phyloP scores from a whole-genome alignment of 2,888 invertebrate species.

The Diogma glabrata region DNA sequence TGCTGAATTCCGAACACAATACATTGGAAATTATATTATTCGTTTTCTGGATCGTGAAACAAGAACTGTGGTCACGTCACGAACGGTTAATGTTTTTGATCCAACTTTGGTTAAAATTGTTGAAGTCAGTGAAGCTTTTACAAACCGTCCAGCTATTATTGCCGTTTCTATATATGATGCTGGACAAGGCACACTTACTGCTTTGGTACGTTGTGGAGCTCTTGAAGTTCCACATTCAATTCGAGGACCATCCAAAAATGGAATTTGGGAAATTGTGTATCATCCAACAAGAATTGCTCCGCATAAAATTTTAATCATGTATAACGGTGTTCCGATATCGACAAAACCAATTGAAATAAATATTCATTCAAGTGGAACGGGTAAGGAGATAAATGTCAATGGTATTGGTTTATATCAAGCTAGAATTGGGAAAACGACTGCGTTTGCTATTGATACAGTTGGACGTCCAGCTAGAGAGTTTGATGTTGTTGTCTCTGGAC shows the following conservation, averaged over 20 bases:
- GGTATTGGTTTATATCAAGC: conserved; percentile 80
- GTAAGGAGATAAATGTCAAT: conserved; percentile 58
- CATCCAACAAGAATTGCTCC: conserved; percentile 80
- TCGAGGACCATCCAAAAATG: conserved; percentile 54
- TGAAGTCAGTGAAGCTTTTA: conserved; percentile 64
- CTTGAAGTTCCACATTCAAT: conserved; percentile 72
- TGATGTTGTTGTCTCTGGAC: conserved; percentile 80
- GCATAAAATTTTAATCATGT: conserved; percentile 73
- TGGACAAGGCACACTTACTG: conserved; percentile 73
- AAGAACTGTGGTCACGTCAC: conserved; percentile 48
- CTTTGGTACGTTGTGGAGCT: conserved; percentile 69
- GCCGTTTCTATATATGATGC: conserved; percentile 67
- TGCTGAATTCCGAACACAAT: conserved; percentile 64
- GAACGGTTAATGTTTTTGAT: conserved; percentile 67
- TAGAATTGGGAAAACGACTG: conserved; percentile 66
- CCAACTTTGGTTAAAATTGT: conserved; percentile 58
- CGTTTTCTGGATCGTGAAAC: conserved; percentile 50
- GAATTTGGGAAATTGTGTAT: conserved; percentile 73
- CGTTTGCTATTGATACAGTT: conserved; percentile 80
- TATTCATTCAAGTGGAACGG: conserved; percentile 51
- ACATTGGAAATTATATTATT: conserved; percentile 64
- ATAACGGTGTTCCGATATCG: conserved; percentile 67
- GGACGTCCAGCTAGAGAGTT: conserved; percentile 78
- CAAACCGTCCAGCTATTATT: conserved; percentile 70
- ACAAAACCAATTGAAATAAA: conserved; percentile 44